Evolutionary conservation across 1,140 invertebrate species (phyloP).

Genomic region (Araneus ventricosus): DNA sequence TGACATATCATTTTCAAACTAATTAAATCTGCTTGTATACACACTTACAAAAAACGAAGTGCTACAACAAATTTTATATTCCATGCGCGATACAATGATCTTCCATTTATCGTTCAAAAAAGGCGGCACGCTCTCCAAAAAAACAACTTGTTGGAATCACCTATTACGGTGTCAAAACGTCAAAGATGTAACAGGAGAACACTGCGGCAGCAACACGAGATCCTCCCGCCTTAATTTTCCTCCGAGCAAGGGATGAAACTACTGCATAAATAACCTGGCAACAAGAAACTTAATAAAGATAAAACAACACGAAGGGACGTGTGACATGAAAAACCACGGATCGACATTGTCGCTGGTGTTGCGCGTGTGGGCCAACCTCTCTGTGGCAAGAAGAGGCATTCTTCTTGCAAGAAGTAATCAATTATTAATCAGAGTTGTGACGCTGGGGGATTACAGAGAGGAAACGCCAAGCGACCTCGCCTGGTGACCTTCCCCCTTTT

Average conservation of each 20-base stretch:
- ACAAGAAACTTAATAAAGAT: constrained; percentile 12
- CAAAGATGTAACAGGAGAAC: constrained; percentile 41
- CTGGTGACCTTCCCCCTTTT: constrained; percentile 16
- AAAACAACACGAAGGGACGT: background rate
- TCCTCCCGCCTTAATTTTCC: constrained; percentile 7
- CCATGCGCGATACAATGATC: background rate
- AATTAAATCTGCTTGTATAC: background rate
- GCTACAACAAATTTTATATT: background rate
- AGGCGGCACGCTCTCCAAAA: background rate
- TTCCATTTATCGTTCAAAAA: background rate
- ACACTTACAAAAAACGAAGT: background rate
- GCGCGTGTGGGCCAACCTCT: background rate
- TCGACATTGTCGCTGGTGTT: background rate
- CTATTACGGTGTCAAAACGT: constrained; percentile 69
- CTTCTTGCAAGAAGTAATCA: constrained; percentile 54
- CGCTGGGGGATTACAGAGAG: background rate
- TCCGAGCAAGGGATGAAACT: background rate
- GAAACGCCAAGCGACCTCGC: constrained; percentile 31
- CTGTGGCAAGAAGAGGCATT: background rate
- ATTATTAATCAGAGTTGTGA: constrained; percentile 68
- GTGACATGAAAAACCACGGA: constrained; percentile 31
- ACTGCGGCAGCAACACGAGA: constrained; percentile 26
- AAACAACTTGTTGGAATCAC: constrained; percentile 60
- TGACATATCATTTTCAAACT: background rate
- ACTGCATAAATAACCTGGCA: constrained; percentile 34